Evolutionary conservation across 2,888 invertebrate genomes (phyloP).

Genomic region (Augiades crinisus): DNA sequence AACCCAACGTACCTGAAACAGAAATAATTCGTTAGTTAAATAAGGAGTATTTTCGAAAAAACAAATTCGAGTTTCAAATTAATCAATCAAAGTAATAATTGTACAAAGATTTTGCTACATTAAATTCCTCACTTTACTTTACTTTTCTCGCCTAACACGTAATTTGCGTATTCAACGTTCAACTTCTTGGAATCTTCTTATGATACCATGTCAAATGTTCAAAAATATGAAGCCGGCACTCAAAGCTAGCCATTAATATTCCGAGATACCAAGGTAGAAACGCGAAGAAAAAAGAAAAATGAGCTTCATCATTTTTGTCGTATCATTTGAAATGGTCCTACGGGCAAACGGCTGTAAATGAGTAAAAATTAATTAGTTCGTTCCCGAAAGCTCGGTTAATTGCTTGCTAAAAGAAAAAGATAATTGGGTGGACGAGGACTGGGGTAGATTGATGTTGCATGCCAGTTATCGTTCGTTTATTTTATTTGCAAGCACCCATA

Average conservation of each 20-base stretch:
- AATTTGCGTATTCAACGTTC: too few relatives aligned
- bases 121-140: too few relatives aligned
- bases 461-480: not conserved
- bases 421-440: conserved; percentile 45
- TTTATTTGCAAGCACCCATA: not conserved
- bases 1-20: conserved; percentile 41
- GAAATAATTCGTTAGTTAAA: conserved; percentile 24
- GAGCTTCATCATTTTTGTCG: not conserved
- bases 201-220: not conserved
- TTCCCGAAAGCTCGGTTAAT: conserved; percentile 43
- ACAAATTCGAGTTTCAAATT: not conserved
- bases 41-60: not conserved
- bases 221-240: not conserved
- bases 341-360: conserved; percentile 55
- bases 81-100: too few relatives aligned
- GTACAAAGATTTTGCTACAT: too few relatives aligned
- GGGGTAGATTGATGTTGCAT: conserved; percentile 25
- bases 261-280: not conserved
- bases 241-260: not conserved
- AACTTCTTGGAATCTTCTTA: not conserved
- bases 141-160: too few relatives aligned
- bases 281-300: conserved; percentile 1
- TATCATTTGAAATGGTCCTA: not conserved
- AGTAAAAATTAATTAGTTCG: conserved; percentile 67
- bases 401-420: conserved; percentile 48